Evolutionary conservation across 1,140 invertebrate species (phyloP).

Genomic region (Aethina tumida): DNA sequence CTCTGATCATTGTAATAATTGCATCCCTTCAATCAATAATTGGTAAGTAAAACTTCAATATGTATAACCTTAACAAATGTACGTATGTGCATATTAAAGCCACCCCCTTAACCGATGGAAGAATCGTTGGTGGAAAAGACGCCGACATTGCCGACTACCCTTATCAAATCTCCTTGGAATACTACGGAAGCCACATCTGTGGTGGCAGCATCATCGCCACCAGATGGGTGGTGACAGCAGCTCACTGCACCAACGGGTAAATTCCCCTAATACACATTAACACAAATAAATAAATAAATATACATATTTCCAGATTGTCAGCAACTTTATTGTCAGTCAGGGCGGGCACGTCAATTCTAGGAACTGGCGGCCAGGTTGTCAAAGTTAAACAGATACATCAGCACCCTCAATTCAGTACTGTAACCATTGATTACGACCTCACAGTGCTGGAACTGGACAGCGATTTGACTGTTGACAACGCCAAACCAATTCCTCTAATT

Average conservation of each 20-base stretch:
- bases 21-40: too few relatives aligned
- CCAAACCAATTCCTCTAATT: too few relatives aligned
- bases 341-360: neutral
- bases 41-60: too few relatives aligned
- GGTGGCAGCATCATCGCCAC: conserved; percentile 50
- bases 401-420: neutral
- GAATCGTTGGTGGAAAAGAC: conserved; percentile 53
- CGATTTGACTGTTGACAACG: too few relatives aligned
- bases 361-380: neutral
- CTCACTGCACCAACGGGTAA: conserved; percentile 42
- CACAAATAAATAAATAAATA: neutral
- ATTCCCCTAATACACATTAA: neutral
- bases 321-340: neutral
- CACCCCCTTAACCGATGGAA: conserved; percentile 33
- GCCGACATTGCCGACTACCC: conserved; percentile 47
- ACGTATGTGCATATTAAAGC: too few relatives aligned
- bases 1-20: too few relatives aligned
- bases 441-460: neutral
- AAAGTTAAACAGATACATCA: neutral
- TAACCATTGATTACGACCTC: neutral
- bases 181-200: conserved; percentile 43
- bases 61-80: too few relatives aligned
- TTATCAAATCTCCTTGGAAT: conserved; percentile 47
- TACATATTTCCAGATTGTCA: neutral
- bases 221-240: conserved; percentile 51